Percentiles rank a stretch among this genome's conserved stretches.
phyloP scores from a whole-genome alignment of 37 sponge, comb jelly and placozoan genomes.

The Beroe ovata region DNA sequence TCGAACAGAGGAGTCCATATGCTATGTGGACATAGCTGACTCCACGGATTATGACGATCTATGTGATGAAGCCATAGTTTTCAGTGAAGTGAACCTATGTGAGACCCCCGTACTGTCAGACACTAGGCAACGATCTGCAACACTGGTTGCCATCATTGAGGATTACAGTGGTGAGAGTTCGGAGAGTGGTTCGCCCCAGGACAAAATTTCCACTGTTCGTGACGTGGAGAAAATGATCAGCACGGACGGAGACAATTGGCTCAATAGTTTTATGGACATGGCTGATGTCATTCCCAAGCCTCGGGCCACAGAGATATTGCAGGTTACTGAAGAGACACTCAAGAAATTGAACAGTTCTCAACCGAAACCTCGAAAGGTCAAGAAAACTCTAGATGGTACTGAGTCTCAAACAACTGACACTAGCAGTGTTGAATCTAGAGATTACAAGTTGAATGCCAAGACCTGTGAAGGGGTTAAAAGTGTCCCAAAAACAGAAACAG shows the following conservation, averaged over 20 bases:
- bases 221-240: not conserved
- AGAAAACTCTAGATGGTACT: not conserved
- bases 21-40: not conserved
- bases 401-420: not conserved
- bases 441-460: not conserved
- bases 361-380: not conserved
- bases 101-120: not conserved
- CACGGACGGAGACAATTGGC: constrained; percentile 8
- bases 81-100: not conserved
- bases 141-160: not conserved
- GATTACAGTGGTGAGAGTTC: not conserved
- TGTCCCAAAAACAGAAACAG: not conserved
- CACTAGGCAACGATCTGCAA: not conserved
- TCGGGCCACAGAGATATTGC: not conserved
- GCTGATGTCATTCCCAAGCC: not conserved
- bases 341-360: constrained; percentile 13
- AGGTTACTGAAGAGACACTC: not conserved
- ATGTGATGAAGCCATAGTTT: not conserved
- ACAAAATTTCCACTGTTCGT: not conserved
- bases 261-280: not conserved
- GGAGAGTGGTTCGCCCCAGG: not conserved
- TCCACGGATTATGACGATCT: not conserved
- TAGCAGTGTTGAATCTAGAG: not conserved
- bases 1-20: constrained; percentile 3
- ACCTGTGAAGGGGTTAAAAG: not conserved